A percentile compares a stretch with the other conserved stretches of the same genome.
Conservation (phyloP, 2,797 vertebrate genomes). For the Euthynnus affinis region DNA sequence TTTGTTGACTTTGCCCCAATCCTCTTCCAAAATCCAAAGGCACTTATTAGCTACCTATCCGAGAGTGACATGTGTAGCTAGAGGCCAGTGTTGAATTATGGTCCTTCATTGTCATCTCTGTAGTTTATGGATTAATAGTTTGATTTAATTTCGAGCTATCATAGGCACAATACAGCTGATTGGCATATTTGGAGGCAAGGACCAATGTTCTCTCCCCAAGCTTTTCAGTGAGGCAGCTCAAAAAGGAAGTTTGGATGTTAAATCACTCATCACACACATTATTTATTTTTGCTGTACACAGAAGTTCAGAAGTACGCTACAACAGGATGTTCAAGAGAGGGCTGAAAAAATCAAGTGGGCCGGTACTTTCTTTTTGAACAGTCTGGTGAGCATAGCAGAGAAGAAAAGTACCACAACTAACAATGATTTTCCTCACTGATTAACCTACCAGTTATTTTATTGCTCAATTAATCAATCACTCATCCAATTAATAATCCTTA, state of each 20-base stretch:
- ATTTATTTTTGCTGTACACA: conserved; percentile 22
- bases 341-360: background rate
- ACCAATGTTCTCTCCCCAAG: conserved; percentile 40
- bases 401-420: too few species aligned
- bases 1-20: conserved; percentile 77
- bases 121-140: conserved; percentile 56
- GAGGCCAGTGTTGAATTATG: conserved; percentile 55
- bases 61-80: conserved; percentile 68
- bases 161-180: conserved; percentile 10
- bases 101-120: conserved; percentile 56
- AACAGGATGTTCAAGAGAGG: conserved; percentile 9
- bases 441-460: too few species aligned
- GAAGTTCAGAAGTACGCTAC: background rate
- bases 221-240: conserved; percentile 11
- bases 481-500: background rate
- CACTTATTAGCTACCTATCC: conserved; percentile 74
- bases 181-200: conserved; percentile 60
- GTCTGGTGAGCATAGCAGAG: too few species aligned
- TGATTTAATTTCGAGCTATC: conserved; percentile 52
- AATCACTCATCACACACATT: conserved; percentile 23
- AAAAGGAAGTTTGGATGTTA: conserved; percentile 31
- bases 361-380: conserved; percentile 6
- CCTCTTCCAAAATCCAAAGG: conserved; percentile 51
- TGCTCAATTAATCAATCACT: too few species aligned
- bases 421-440: too few species aligned